Evolutionary conservation across 2,113 vertebrate genomes (phyloP).

Genomic region (Empidonax alnorum): DNA sequence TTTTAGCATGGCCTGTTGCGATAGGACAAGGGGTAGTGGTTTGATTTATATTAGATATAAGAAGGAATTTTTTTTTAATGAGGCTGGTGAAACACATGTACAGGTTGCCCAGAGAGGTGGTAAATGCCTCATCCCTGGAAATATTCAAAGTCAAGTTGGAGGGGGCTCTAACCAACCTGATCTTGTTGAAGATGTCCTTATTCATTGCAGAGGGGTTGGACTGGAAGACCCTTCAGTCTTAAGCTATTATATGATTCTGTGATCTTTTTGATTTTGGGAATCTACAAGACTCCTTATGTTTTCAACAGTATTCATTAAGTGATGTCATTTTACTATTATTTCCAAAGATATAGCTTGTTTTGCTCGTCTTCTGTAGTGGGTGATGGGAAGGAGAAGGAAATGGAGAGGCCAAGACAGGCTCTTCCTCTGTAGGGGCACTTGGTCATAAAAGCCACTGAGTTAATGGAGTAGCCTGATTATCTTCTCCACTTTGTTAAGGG

Average conservation of each 20-base stretch:
- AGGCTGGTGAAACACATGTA: neutral
- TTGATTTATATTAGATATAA: neutral
- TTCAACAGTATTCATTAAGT: neutral
- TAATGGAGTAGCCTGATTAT: neutral
- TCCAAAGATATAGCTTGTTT: neutral
- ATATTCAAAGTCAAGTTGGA: neutral
- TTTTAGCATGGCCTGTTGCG: accelerated
- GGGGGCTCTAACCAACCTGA: neutral
- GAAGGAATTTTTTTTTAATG: neutral
- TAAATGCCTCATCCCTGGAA: neutral
- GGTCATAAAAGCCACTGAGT: neutral
- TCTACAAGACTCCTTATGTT: neutral
- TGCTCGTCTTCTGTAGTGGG: neutral
- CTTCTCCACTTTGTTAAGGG: neutral
- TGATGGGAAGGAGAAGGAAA: neutral
- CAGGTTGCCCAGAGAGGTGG: neutral
- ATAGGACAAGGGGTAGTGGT: accelerated
- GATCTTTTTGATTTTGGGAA: neutral
- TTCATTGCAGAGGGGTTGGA: no score
- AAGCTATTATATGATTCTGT: neutral
- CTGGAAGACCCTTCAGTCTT: neutral
- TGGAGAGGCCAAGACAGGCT: neutral
- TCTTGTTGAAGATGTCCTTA: neutral
- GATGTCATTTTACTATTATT: neutral
- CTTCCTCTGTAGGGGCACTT: neutral